phyloP scores from a whole-genome alignment of 2,797 vertebrate species.

The Avahi laniger region DNA sequence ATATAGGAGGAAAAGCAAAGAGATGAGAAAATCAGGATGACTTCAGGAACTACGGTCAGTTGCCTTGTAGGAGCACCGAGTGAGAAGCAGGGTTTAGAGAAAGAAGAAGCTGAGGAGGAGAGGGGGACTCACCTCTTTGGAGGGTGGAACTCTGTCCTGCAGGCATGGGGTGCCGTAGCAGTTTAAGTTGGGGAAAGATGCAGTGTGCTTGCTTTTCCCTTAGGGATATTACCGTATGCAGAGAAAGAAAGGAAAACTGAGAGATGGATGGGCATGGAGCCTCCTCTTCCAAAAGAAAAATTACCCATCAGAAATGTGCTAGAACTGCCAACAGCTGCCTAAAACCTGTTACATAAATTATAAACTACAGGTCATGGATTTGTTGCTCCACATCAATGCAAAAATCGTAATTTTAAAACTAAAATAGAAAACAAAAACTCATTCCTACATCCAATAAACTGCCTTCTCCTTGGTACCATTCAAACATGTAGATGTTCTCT shows the following conservation, averaged over 20 bases:
- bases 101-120: not conserved
- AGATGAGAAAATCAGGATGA: not conserved
- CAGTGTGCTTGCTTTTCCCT: not conserved
- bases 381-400: not conserved
- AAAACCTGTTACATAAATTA: not conserved
- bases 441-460: not conserved
- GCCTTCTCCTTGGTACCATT: not conserved
- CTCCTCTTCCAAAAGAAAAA: conserved; percentile 7
- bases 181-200: not conserved
- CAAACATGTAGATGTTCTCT: not conserved
- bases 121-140: not conserved
- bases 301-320: not conserved
- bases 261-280: not conserved
- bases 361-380: not conserved
- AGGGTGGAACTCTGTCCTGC: not conserved
- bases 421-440: conserved; percentile 21
- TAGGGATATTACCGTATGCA: not conserved
- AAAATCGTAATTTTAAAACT: conserved; percentile 31
- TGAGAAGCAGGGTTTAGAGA: not conserved
- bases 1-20: not conserved
- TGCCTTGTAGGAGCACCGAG: not conserved
- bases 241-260: not conserved
- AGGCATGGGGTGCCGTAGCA: no score
- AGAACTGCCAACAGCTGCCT: not conserved
- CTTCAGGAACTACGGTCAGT: not conserved